Base-by-base conservation (phyloP, 35 echinoderm and acorn worm genomes). In the Anneissia japonica region DNA sequence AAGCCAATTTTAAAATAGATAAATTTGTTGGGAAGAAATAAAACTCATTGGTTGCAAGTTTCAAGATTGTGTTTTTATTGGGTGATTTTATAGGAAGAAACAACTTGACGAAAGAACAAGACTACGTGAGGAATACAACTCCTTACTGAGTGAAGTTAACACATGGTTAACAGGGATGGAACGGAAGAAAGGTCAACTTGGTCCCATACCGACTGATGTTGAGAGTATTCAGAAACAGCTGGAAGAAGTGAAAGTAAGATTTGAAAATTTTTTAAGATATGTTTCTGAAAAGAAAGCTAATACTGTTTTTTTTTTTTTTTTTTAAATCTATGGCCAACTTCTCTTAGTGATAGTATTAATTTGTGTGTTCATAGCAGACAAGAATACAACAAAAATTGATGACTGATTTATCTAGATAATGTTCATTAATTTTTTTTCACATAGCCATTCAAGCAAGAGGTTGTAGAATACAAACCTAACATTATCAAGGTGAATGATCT, bases 161-260 rank as follows among this genome's bases (percentile, higher is more conserved):
- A 84, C 92, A 34, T 99, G 92, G 91, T 84, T 99, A 26, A 87
- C 91, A 72, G 73, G 82, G 21, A 91, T 85, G 10, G 96, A 94
- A 77, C 80, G 89, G 39, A 86, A 87, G 39, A 93, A 91, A 76
- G 87, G 86, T 74, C 75, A 74, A 21, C 86, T 99, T 36, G 86
- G 88, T 33, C 38, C 92, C 0, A 87, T 99, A 33, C 92, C 92
- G 34, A 99, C 91, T 51, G 96, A 99, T 38, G 37, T 99, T 33
- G 92, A 89, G 10, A 85, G 46, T 73, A 91, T 99, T 80, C 91
- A 94, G 86, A 39, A 40, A 77, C 96, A 99, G 81, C 89, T 91
- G 79, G 96, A 99, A 75, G 92, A 99, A 85, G 84, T 94, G 36
- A 99, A 99, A 92, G 96, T 99, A 81, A 55, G 46, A n/a, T n/a